Conservation (phyloP, 2,797 vertebrate species). For the Takifugu rubripes region DNA sequence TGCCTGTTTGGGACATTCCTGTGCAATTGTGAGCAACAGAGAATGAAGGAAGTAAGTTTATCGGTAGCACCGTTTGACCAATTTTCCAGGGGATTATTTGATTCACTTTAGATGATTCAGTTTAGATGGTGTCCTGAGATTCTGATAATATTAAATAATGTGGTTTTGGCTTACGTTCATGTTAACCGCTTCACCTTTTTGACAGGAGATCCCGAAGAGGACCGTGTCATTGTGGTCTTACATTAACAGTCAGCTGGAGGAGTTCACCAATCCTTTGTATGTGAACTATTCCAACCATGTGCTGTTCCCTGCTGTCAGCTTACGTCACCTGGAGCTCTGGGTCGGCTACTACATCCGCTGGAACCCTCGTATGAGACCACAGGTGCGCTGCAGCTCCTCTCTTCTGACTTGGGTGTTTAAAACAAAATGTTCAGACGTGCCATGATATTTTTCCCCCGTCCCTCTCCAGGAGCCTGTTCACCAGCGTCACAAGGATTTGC, state of each 20-base stretch:
- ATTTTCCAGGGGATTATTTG: background rate
- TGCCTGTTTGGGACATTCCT: slow-evolving; percentile 97
- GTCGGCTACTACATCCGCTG: slow-evolving; percentile 96
- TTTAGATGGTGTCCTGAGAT: too few species aligned
- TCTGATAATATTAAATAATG: too few species aligned
- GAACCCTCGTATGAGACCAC: slow-evolving; percentile 96
- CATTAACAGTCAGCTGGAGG: slow-evolving; percentile 93
- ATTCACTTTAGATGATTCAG: too few species aligned
- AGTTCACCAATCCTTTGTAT: slow-evolving; percentile 93
- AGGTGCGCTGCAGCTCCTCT: slow-evolving; percentile 70
- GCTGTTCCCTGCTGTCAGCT: slow-evolving; percentile 92
- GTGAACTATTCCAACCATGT: slow-evolving; percentile 93
- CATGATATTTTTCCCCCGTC: background rate
- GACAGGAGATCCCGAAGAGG: slow-evolving; percentile 87
- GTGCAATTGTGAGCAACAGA: slow-evolving; percentile 94
- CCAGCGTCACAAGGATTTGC: slow-evolving; percentile 90
- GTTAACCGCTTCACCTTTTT: background rate
- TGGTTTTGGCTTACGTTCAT: background rate
- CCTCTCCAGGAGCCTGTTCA: slow-evolving; percentile 87
- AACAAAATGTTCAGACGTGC: background rate
- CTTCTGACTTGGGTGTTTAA: background rate
- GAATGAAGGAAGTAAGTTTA: slow-evolving; percentile 85
- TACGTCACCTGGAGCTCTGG: slow-evolving; percentile 98
- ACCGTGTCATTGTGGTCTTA: slow-evolving; percentile 96
- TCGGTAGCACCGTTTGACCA: too few species aligned